phyloP scores from a whole-genome alignment of 2,797 vertebrate species.

The Rhynchonycteris naso region DNA sequence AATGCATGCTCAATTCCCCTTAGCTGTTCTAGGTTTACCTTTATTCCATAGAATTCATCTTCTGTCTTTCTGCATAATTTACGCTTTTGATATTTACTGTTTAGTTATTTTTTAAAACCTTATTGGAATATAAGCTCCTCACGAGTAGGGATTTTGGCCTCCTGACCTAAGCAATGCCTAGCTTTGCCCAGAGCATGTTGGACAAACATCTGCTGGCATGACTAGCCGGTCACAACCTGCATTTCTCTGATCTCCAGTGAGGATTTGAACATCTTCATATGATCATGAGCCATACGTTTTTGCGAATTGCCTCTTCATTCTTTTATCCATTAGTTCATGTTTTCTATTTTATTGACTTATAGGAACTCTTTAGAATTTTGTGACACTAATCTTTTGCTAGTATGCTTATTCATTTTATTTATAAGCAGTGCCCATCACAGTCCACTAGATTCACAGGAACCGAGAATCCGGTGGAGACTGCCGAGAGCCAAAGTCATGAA shows the following conservation, averaged over 20 bases:
- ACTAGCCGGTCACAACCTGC: fast-evolving
- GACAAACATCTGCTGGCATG: neutral
- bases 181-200: neutral
- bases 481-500: fast-evolving
- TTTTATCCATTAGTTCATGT: neutral
- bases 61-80: neutral
- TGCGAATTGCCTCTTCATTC: neutral
- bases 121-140: neutral
- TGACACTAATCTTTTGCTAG: neutral
- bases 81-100: neutral
- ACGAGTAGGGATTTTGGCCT: neutral
- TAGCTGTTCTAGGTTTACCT: neutral
- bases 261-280: fast-evolving
- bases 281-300: neutral
- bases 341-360: neutral
- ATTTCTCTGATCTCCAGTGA: neutral
- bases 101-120: neutral
- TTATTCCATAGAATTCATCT: neutral
- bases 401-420: neutral
- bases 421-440: neutral
- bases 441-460: neutral
- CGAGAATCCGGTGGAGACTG: fast-evolving
- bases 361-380: neutral
- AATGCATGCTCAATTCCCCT: fast-evolving
- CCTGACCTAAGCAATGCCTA: neutral